phyloP scores from a whole-genome alignment of 2,797 vertebrate species.

The Anguilla obscura region DNA sequence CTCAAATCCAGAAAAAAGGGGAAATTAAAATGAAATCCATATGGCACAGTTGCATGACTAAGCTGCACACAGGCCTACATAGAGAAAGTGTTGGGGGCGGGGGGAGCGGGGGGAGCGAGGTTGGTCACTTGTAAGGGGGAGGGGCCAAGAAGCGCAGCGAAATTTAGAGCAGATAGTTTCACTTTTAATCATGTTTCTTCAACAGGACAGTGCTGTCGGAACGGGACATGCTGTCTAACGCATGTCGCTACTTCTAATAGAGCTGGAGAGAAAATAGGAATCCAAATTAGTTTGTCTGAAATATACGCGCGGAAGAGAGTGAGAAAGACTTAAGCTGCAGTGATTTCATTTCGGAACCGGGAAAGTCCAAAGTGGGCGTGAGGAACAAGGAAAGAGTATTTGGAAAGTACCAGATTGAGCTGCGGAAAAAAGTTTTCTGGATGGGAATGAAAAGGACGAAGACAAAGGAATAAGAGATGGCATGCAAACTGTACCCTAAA shows the following conservation, averaged over 20 bases:
- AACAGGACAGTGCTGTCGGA: not conserved
- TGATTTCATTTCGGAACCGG: constrained; percentile 50
- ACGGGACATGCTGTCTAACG: constrained; percentile 48
- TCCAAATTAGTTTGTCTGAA: constrained; percentile 48
- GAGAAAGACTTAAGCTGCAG: constrained; percentile 28
- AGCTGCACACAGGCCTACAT: constrained; percentile 55
- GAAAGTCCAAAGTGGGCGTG: constrained; percentile 67
- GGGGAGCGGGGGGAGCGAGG: constrained; percentile 44
- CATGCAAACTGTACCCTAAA: not conserved
- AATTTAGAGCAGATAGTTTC: constrained; percentile 71
- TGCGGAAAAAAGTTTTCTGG: constrained; percentile 48
- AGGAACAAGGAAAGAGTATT: constrained; percentile 53
- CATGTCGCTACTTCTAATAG: constrained; percentile 45
- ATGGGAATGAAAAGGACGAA: constrained; percentile 51
- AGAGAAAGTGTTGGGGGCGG: constrained; percentile 56
- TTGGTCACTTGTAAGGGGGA: constrained; percentile 69
- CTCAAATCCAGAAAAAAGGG: not conserved
- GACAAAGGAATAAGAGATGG: constrained; percentile 42
- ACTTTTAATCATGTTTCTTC: constrained; percentile 61
- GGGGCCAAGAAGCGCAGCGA: constrained; percentile 63
- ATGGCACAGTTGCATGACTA: constrained; percentile 71
- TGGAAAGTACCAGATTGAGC: constrained; percentile 67
- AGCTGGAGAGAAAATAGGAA: constrained; percentile 43
- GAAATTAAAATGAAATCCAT: constrained; percentile 65
- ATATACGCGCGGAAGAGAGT: constrained; percentile 26